phyloP scores from a whole-genome alignment of 2,113 vertebrate genomes.

The Tympanuchus pallidicinctus region DNA sequence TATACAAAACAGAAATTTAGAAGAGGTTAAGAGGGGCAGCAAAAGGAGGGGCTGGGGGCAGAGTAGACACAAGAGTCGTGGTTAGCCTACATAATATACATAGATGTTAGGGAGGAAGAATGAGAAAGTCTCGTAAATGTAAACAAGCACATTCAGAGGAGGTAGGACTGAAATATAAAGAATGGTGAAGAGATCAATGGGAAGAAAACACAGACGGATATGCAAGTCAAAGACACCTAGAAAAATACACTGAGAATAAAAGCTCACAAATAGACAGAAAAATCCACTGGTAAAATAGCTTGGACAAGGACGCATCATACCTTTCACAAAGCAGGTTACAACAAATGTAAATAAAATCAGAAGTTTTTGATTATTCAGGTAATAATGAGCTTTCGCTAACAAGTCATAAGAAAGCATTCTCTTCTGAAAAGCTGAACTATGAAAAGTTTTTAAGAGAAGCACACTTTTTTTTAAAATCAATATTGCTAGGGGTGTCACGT shows the following conservation, averaged over 20 bases:
- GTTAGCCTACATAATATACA: constrained; percentile 4
- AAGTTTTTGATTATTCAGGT: background rate
- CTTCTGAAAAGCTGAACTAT: background rate
- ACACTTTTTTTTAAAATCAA: background rate
- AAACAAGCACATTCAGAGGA: constrained; percentile 44
- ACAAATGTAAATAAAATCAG: background rate
- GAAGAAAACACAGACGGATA: constrained; percentile 1
- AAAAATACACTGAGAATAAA: background rate
- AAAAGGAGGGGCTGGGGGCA: constrained; percentile 29
- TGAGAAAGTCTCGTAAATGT: constrained; percentile 36
- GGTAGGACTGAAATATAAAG: background rate
- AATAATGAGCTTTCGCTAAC: background rate
- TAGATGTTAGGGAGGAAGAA: background rate
- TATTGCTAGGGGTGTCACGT: background rate
- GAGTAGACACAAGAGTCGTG: constrained; percentile 14
- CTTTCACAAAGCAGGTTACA: background rate
- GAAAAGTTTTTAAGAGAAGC: background rate
- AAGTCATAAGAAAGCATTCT: background rate
- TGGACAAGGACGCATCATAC: accelerated
- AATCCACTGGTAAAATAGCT: background rate
- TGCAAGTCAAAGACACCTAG: background rate
- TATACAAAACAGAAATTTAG: constrained; percentile 59
- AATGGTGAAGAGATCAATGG: constrained; percentile 17
- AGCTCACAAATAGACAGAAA: accelerated
- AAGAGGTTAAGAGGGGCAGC: constrained; percentile 66